phyloP scores from a whole-genome alignment of 1,140 invertebrate species.

The Ephestia elutella region DNA sequence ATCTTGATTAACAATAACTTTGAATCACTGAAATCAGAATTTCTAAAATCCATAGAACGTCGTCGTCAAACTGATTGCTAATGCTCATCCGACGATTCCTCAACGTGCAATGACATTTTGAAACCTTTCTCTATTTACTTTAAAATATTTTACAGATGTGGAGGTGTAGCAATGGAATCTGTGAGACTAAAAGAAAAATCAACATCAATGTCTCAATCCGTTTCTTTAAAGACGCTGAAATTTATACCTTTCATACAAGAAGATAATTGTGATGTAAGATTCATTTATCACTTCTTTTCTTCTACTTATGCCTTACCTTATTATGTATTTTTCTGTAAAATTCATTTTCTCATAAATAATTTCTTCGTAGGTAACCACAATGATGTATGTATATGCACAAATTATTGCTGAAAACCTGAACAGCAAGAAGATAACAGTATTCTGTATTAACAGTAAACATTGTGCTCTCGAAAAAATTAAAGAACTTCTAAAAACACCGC shows the following conservation, averaged over 20 bases:
- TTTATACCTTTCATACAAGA: constrained; percentile 11
- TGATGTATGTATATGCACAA: neutral
- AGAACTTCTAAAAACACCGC: neutral
- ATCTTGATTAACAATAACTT: too few relatives aligned
- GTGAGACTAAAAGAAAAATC: constrained; percentile 10
- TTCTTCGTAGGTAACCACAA: neutral
- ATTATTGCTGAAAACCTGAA: neutral
- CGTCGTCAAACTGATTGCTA: too few relatives aligned
- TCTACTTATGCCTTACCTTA: too few relatives aligned
- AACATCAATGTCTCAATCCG: neutral
- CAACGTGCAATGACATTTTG: too few relatives aligned
- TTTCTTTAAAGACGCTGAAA: constrained; percentile 7
- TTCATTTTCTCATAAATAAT: too few relatives aligned
- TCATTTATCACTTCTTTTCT: neutral
- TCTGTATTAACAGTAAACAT: neutral
- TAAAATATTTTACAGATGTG: constrained; percentile 17
- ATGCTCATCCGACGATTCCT: too few relatives aligned
- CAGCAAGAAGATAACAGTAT: neutral
- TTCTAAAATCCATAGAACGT: too few relatives aligned
- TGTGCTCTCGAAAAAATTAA: neutral
- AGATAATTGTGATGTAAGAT: constrained; percentile 4
- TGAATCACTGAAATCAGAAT: too few relatives aligned
- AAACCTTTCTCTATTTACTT: too few relatives aligned
- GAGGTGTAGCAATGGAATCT: constrained; percentile 12
- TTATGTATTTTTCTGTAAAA: too few relatives aligned